Conservation (phyloP, 1,140 invertebrate genomes). For the Bombus balteatus region DNA sequence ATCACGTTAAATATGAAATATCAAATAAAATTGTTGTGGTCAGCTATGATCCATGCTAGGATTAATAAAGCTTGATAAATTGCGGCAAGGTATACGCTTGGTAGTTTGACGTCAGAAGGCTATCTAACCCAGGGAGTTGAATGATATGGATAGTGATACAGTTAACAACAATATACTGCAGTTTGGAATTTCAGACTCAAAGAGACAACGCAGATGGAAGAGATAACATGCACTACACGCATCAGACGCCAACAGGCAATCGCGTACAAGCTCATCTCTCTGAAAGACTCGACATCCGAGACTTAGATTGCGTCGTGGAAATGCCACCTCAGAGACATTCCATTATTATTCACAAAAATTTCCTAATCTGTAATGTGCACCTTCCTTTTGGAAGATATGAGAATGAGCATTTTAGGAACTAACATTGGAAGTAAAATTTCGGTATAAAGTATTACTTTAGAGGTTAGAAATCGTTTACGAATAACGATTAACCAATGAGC, state of each 20-base stretch:
- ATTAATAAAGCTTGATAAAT: neutral
- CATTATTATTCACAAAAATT: neutral
- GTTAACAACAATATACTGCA: slow-evolving; percentile 3
- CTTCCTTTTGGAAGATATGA: neutral
- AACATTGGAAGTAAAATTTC: too few relatives aligned
- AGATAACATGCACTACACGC: neutral
- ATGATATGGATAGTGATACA: neutral
- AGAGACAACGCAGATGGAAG: neutral
- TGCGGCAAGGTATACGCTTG: neutral
- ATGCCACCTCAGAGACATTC: neutral
- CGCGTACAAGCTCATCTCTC: neutral
- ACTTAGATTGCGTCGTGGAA: neutral
- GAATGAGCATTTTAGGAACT: too few relatives aligned
- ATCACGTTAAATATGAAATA: neutral
- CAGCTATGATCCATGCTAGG: neutral
- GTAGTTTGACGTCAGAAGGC: neutral
- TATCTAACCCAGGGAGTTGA: neutral
- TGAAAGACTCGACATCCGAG: neutral
- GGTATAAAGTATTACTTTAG: too few relatives aligned
- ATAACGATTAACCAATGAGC: too few relatives aligned
- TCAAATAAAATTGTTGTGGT: neutral
- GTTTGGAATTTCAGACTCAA: neutral
- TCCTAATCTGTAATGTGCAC: neutral
- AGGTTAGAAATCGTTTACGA: too few relatives aligned
- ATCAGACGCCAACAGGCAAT: neutral